Percentiles rank a stretch among this genome's conserved stretches.
Evolutionary conservation across 1,140 invertebrate genomes (phyloP).

Genomic region (Penaeus vannamei): DNA sequence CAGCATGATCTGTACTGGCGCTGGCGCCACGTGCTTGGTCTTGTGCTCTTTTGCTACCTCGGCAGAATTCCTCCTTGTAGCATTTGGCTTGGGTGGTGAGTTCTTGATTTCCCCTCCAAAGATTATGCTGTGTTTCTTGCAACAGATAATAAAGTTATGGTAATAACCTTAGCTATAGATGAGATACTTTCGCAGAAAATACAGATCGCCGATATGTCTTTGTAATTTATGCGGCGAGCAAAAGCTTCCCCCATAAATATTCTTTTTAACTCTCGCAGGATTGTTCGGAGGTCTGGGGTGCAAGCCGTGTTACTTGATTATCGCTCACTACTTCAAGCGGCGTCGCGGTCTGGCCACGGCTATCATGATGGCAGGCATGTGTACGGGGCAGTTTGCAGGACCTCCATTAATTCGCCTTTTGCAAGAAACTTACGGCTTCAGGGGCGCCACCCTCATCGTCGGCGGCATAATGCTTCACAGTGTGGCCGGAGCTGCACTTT

Average conservation of each 20-base stretch:
- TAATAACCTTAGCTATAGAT: too few relatives aligned
- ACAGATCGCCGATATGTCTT: too few relatives aligned
- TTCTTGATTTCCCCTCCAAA: background rate
- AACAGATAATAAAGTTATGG: too few relatives aligned
- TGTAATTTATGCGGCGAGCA: too few relatives aligned
- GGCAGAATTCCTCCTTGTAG: background rate
- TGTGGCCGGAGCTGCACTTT: conserved; percentile 37
- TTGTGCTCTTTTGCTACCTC: background rate
- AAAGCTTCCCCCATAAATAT: background rate
- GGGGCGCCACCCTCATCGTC: conserved; percentile 48
- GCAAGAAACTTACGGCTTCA: conserved; percentile 41
- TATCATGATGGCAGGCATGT: conserved; percentile 43
- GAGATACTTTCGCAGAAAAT: too few relatives aligned
- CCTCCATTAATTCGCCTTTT: conserved; percentile 45
- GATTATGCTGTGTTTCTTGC: too few relatives aligned
- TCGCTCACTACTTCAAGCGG: conserved; percentile 44
- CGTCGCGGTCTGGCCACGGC: conserved; percentile 53
- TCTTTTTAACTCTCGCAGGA: background rate
- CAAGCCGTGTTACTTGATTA: conserved; percentile 35
- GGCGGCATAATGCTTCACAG: conserved; percentile 38
- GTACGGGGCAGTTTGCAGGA: conserved; percentile 41
- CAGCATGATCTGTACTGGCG: background rate
- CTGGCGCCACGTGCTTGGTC: background rate
- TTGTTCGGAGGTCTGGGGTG: conserved; percentile 30
- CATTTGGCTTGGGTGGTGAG: background rate